Evolutionary conservation across 2,113 vertebrate species (phyloP).

Genomic region (Pantherophis guttatus): DNA sequence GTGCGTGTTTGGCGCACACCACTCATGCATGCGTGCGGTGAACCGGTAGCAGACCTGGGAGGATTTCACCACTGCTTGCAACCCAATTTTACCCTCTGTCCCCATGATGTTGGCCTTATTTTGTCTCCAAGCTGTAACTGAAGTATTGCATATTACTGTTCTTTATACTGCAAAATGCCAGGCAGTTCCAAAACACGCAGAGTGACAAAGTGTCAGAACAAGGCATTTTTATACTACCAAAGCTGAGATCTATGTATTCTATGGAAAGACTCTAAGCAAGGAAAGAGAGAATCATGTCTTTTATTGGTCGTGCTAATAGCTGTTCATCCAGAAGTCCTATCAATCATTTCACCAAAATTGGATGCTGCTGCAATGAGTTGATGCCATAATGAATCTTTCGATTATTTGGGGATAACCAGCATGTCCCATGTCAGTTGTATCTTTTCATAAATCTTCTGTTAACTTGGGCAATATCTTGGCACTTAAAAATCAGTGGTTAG

Average conservation of each 20-base stretch:
- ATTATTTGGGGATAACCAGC: not conserved
- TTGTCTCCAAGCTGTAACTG: not conserved
- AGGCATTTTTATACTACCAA: not conserved
- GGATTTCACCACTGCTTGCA: not conserved
- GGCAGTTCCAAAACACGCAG: not conserved
- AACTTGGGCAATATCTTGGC: not conserved
- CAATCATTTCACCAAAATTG: not conserved
- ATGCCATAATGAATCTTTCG: not conserved
- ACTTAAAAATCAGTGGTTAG: not conserved
- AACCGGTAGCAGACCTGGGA: no score
- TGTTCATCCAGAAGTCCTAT: not conserved
- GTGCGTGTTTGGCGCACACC: no score
- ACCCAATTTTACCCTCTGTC: not conserved
- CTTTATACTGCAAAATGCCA: not conserved
- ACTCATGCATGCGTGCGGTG: no score
- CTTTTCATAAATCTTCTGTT: not conserved
- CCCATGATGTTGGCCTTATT: not conserved
- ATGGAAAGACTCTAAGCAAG: not conserved
- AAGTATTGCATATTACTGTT: not conserved
- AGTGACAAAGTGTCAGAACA: not conserved
- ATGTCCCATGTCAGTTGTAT: not conserved
- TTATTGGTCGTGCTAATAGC: not conserved
- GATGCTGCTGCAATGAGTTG: not conserved
- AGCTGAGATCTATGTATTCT: not conserved
- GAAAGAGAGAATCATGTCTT: not conserved